A percentile compares a stretch with the other conserved stretches of the same genome.
These are phyloP conservation scores for Pitangus sulphuratus DNA, from an alignment of 2,797 vertebrate genomes.

Conservation along the genomic window DNA sequence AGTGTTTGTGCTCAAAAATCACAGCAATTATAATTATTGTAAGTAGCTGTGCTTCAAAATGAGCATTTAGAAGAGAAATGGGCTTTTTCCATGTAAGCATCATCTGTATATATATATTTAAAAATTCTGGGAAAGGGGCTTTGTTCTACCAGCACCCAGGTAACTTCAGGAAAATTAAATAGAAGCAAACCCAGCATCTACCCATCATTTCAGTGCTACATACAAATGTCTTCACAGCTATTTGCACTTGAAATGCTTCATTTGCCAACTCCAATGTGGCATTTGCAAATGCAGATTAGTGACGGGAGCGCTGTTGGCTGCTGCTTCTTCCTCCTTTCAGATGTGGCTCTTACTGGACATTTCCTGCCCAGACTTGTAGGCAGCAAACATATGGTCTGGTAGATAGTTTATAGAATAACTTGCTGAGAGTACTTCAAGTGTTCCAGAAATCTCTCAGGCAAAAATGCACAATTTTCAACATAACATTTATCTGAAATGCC, in stretches of 20 bases:
- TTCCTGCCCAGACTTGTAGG: conserved; percentile 58
- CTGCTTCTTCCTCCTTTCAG: conserved; percentile 40
- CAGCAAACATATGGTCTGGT: conserved; percentile 62
- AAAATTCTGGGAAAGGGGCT: background rate
- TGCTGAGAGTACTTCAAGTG: conserved; percentile 46
- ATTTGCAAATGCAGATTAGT: conserved; percentile 65
- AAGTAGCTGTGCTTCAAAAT: background rate
- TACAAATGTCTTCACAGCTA: conserved; percentile 37
- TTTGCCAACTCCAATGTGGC: conserved; percentile 42
- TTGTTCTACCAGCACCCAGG: background rate
- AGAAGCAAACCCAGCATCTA: background rate
- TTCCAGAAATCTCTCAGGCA: conserved; percentile 55
- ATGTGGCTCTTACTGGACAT: conserved; percentile 49
- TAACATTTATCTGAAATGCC: conserved; percentile 58
- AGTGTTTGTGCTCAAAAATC: background rate
- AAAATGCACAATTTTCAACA: conserved; percentile 19
- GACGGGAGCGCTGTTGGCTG: conserved; percentile 13
- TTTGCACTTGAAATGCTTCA: conserved; percentile 44
- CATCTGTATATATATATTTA: background rate
- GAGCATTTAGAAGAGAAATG: background rate
- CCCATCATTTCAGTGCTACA: background rate
- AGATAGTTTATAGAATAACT: conserved; percentile 63
- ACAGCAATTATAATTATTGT: background rate
- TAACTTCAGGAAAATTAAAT: background rate
- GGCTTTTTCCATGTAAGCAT: background rate